Evolutionary conservation across 2,113 vertebrate species (phyloP).

Genomic region (Siniperca knerii): DNA sequence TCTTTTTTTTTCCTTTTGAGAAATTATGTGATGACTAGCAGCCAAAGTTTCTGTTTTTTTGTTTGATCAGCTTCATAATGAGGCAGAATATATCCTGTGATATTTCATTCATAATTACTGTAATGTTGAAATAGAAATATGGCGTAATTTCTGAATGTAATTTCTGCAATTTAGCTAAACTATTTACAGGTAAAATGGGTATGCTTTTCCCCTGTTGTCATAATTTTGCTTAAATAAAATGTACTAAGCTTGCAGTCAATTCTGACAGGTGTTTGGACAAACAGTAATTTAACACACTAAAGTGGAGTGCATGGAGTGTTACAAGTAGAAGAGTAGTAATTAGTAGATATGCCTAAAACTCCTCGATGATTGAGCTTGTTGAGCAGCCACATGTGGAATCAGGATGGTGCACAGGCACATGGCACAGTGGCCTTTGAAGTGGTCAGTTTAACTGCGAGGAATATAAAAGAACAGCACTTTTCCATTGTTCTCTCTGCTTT

Average conservation of each 20-base stretch:
- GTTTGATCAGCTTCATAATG: conserved; percentile 31
- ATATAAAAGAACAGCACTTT: conserved; percentile 43
- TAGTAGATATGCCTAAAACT: conserved; percentile 62
- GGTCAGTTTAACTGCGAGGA: conserved; percentile 60
- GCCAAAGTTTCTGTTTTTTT: conserved; percentile 25
- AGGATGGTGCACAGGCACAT: conserved; percentile 47
- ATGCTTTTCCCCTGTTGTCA: conserved; percentile 24
- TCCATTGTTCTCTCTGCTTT: conserved; percentile 58
- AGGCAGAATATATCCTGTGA: conserved; percentile 10
- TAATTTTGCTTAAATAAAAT: conserved; percentile 27
- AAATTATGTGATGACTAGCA: neutral
- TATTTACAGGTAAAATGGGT: conserved; percentile 19
- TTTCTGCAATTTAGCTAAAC: conserved; percentile 38
- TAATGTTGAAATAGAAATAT: conserved; percentile 33
- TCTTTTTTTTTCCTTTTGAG: neutral
- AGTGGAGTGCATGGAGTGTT: conserved; percentile 35
- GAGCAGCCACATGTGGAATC: conserved; percentile 66
- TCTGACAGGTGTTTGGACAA: conserved; percentile 45
- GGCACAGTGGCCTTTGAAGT: conserved; percentile 72
- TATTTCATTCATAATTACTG: conserved; percentile 39
- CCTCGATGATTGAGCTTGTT: conserved; percentile 41
- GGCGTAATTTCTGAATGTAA: neutral
- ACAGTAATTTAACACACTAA: conserved; percentile 61
- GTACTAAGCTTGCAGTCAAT: conserved; percentile 33
- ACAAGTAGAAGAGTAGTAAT: conserved; percentile 50